phyloP scores from a whole-genome alignment of 2,888 invertebrate species.

The Mesochorus sp. region DNA sequence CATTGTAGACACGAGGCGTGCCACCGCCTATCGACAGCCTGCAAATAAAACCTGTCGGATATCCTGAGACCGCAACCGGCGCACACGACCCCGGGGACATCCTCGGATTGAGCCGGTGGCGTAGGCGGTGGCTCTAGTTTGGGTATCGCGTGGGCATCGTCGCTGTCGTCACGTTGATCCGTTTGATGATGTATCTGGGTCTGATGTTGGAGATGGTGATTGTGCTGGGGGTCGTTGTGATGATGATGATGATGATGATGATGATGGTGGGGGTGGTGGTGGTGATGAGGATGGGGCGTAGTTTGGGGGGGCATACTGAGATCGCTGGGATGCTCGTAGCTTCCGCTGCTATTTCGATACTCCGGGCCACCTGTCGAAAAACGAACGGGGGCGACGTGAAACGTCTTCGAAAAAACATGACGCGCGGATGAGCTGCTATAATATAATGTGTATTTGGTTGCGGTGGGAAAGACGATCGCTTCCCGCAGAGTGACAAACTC shows the following conservation, averaged over 20 bases:
- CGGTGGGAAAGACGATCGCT: too few relatives aligned
- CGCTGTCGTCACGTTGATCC: slow-evolving; percentile 75
- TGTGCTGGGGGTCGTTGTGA: slow-evolving; percentile 70
- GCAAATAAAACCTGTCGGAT: slow-evolving; percentile 94
- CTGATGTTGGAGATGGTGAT: slow-evolving; percentile 63
- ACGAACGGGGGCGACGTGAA: slow-evolving; percentile 31
- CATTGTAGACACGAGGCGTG: slow-evolving; percentile 96
- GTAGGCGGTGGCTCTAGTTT: slow-evolving; percentile 83
- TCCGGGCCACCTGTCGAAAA: slow-evolving; percentile 74
- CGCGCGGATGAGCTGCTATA: too few relatives aligned
- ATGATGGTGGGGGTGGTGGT: slow-evolving; percentile 76
- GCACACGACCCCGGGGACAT: slow-evolving; percentile 86
- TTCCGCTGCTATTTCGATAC: slow-evolving; percentile 75
- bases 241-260: slow-evolving; percentile 72
- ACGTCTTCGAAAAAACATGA: too few relatives aligned
- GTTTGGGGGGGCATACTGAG: slow-evolving; percentile 77
- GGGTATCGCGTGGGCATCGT: slow-evolving; percentile 83
- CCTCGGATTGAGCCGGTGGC: slow-evolving; percentile 77
- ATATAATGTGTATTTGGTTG: too few relatives aligned
- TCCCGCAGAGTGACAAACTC: too few relatives aligned
- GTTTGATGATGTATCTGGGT: slow-evolving; percentile 64
- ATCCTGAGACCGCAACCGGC: slow-evolving; percentile 95
- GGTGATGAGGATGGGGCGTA: slow-evolving; percentile 76
- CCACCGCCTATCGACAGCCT: slow-evolving; percentile 96
- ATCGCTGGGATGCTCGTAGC: slow-evolving; percentile 77